A percentile compares a stretch with the other conserved stretches of the same genome.
Conservation (phyloP, 2,888 invertebrate species). For the Orthosia cruda region DNA sequence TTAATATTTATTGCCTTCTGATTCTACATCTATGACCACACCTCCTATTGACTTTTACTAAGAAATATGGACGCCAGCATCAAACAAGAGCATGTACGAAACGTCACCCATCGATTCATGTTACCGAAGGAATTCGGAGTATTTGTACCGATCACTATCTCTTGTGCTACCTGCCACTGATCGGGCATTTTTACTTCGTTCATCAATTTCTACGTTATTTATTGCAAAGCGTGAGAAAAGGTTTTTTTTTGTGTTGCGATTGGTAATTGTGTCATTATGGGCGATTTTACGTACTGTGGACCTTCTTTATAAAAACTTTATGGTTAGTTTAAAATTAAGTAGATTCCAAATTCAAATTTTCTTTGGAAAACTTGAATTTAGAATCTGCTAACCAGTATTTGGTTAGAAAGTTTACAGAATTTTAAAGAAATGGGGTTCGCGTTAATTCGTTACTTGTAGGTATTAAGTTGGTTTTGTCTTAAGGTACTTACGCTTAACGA, state of each 20-base stretch:
- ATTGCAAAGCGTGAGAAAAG: slow-evolving; percentile 78
- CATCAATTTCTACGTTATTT: slow-evolving; percentile 79
- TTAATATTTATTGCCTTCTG: not conserved
- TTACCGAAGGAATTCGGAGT: slow-evolving; percentile 74
- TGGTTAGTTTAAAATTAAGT: too few relatives aligned
- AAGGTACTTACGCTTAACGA: too few relatives aligned
- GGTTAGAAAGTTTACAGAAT: too few relatives aligned
- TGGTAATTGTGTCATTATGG: slow-evolving; percentile 54
- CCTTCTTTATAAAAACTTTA: too few relatives aligned
- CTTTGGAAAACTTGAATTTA: too few relatives aligned
- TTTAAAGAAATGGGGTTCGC: not conserved
- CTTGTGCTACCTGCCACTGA: slow-evolving; percentile 80
- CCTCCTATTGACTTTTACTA: slow-evolving; percentile 9
- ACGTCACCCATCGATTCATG: slow-evolving; percentile 51
- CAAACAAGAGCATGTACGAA: slow-evolving; percentile 5
- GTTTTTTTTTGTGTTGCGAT: slow-evolving; percentile 21
- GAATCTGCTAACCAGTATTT: too few relatives aligned
- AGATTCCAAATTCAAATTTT: too few relatives aligned
- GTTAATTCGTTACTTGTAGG: not conserved
- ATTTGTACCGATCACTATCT: slow-evolving; percentile 77
- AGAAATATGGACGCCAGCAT: slow-evolving; percentile 24
- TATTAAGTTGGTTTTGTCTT: not conserved
- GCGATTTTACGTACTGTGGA: not conserved
- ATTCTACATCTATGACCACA: slow-evolving; percentile 20
- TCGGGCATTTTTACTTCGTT: slow-evolving; percentile 65